Evolutionary conservation across 2,888 invertebrate genomes (phyloP).

Genomic region (Petrophora chlorosata): DNA sequence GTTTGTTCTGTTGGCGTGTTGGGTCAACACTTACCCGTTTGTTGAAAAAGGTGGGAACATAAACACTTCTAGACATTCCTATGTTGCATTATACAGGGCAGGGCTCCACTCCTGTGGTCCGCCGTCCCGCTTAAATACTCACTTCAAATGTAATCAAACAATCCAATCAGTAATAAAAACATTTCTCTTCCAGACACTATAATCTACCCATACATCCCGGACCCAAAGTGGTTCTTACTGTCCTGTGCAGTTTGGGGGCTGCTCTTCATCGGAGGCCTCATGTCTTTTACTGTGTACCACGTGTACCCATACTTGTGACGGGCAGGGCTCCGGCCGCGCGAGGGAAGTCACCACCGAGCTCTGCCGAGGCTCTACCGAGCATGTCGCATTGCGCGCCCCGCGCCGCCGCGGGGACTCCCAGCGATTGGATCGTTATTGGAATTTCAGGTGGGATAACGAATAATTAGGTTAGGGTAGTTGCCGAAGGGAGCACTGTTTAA

Average conservation of each 20-base stretch:
- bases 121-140: no score
- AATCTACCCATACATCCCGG: slow-evolving; percentile 78
- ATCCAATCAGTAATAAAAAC: no score
- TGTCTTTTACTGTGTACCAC: slow-evolving; percentile 85
- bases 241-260: slow-evolving; percentile 85
- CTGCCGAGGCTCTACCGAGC: no score
- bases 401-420: not conserved
- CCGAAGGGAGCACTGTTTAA: no score
- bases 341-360: no score
- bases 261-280: slow-evolving; percentile 86
- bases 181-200: slow-evolving; percentile 70
- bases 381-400: no score
- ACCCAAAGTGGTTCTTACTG: slow-evolving; percentile 84
- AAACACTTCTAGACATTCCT: not conserved
- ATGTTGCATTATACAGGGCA: not conserved
- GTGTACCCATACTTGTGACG: slow-evolving; percentile 50
- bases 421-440: slow-evolving; percentile 80
- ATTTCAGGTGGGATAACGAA: slow-evolving; percentile 81
- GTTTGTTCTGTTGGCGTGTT: slow-evolving; percentile 85
- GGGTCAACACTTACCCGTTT: slow-evolving; percentile 88
- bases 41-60: slow-evolving; percentile 81
- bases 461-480: no score
- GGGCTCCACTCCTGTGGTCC: no score
- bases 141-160: no score
- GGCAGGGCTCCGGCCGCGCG: no score